Conservation (phyloP, 2,797 vertebrate species). For the Pseudochirops corinnae region DNA sequence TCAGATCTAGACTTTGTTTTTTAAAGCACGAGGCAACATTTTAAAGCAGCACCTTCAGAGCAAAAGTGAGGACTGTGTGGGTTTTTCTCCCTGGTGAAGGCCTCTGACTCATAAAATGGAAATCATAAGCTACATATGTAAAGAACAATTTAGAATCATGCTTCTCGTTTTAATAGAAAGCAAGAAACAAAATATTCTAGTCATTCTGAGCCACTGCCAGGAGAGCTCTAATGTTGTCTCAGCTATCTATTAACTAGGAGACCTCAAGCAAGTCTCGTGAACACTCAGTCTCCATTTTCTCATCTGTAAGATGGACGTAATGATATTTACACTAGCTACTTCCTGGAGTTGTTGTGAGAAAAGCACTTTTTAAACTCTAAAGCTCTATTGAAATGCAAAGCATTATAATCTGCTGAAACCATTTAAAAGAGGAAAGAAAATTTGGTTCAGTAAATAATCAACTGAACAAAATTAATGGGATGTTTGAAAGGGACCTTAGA, state of each 20-base stretch:
- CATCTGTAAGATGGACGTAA: background rate
- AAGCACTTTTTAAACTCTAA: background rate
- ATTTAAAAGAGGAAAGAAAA: background rate
- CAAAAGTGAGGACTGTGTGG: background rate
- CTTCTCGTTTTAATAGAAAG: constrained; percentile 13
- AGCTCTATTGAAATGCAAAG: background rate
- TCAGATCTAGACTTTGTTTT: background rate
- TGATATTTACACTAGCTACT: background rate
- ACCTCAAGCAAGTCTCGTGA: background rate
- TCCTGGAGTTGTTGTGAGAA: background rate
- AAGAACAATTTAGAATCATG: background rate
- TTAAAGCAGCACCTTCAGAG: background rate
- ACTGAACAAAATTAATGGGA: background rate
- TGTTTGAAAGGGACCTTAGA: background rate
- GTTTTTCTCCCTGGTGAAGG: background rate
- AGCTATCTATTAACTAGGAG: background rate
- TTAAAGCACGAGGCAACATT: background rate
- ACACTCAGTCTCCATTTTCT: background rate
- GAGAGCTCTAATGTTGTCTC: background rate
- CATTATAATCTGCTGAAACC: constrained; percentile 17
- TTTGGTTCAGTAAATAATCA: background rate
- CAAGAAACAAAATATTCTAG: constrained; percentile 28
- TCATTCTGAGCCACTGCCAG: background rate
- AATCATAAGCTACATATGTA: background rate
- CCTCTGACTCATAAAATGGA: background rate